phyloP scores from a whole-genome alignment of 2,113 vertebrate genomes.

The Tichodroma muraria region DNA sequence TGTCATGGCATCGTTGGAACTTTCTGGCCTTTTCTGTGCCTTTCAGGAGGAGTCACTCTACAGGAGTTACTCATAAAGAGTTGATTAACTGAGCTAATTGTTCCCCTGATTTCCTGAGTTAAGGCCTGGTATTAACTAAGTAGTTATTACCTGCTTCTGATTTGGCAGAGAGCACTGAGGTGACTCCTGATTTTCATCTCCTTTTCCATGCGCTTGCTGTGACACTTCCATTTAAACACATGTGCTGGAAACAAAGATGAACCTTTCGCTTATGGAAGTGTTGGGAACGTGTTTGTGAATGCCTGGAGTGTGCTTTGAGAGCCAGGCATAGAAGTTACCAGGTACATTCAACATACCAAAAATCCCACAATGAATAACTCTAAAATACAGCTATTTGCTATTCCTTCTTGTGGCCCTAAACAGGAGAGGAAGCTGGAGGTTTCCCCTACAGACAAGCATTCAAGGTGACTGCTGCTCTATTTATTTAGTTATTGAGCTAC shows the following conservation, averaged over 20 bases:
- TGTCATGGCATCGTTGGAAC: not conserved
- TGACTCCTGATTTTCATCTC: not conserved
- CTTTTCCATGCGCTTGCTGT: rapidly evolving
- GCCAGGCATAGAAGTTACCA: not conserved
- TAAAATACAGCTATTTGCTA: not conserved
- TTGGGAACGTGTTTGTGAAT: not conserved
- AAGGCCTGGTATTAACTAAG: not conserved
- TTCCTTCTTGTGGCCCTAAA: not conserved
- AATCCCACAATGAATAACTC: not conserved
- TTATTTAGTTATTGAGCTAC: not conserved
- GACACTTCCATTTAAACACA: not conserved
- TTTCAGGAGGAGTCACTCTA: not conserved
- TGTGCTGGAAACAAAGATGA: not conserved
- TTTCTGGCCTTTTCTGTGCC: not conserved
- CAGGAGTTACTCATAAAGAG: not conserved
- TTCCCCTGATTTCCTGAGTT: not conserved
- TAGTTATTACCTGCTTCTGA: not conserved
- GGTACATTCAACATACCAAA: not conserved
- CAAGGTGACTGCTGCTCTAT: not conserved
- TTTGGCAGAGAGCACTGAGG: not conserved
- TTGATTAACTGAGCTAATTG: not conserved
- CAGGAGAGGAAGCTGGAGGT: not conserved
- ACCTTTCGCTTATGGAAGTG: not conserved
- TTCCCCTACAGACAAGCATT: not conserved
- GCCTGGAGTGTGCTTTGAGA: not conserved